Conservation (phyloP, 2,888 invertebrate genomes). For the Drosophila atripex region DNA sequence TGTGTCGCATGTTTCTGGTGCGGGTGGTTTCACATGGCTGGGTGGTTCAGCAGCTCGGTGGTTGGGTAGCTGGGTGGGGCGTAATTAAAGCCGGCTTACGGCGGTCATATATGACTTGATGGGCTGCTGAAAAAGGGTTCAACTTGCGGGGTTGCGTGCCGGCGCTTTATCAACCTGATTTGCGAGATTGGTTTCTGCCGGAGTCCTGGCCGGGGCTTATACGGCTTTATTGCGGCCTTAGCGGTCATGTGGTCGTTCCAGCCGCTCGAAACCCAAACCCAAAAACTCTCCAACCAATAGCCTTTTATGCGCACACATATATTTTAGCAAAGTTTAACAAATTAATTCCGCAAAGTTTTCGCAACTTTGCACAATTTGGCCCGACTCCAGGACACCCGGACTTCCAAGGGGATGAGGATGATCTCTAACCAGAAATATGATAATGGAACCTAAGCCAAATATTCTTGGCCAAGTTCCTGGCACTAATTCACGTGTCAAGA, state of each 20-base stretch:
- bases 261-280: slow-evolving; percentile 1
- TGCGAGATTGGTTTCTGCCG: slow-evolving; percentile 75
- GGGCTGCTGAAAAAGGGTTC: slow-evolving; percentile 52
- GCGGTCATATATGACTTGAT: slow-evolving; percentile 59
- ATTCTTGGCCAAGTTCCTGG: slow-evolving; percentile 49
- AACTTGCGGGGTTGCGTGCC: slow-evolving; percentile 71
- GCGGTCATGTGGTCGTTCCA: slow-evolving; percentile 47
- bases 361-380: slow-evolving; percentile 72
- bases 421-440: slow-evolving; percentile 28
- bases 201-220: slow-evolving; percentile 62
- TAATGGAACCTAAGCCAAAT: slow-evolving; percentile 43
- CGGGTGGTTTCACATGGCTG: slow-evolving; percentile 15
- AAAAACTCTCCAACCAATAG: slow-evolving; percentile 5
- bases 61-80: slow-evolving; percentile 17
- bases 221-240: slow-evolving; percentile 77
- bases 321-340: slow-evolving; percentile 67
- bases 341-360: slow-evolving; percentile 68
- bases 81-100: slow-evolving; percentile 77
- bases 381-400: slow-evolving; percentile 14
- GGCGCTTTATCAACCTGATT: slow-evolving; percentile 79
- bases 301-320: slow-evolving; percentile 25
- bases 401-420: not conserved
- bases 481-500: slow-evolving; percentile 44
- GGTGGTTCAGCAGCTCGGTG: slow-evolving; percentile 1
- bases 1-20: slow-evolving; percentile 51